A percentile compares a stretch with the other conserved stretches of the same genome.
Evolutionary conservation across 2,888 invertebrate species (phyloP).

Genomic region (Orgyia antiqua): DNA sequence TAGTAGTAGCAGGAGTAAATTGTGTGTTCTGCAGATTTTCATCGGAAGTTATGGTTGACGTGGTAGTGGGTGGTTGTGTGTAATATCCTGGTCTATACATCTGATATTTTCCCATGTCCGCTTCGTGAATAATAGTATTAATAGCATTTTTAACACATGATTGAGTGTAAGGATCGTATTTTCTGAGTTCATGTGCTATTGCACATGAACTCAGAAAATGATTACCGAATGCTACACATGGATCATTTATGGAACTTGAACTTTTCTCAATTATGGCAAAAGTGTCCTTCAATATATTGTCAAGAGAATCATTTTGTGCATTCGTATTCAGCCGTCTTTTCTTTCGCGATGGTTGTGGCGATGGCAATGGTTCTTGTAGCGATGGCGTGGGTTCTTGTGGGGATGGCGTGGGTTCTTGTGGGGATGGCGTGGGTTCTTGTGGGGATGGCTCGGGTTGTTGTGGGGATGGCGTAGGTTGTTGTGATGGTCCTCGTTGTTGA

Average conservation of each 20-base stretch:
- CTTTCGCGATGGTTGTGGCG: no score
- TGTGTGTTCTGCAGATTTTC: background rate
- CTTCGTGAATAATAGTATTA: conserved; percentile 1
- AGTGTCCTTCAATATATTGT: conserved; percentile 1
- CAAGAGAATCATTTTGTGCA: conserved; percentile 2
- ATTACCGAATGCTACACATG: conserved; percentile 9
- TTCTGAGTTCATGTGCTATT: conserved; percentile 6
- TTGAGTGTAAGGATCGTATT: conserved; percentile 7
- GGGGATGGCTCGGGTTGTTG: background rate
- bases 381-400: no score
- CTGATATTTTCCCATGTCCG: background rate
- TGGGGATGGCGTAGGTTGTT: background rate
- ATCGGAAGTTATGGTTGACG: background rate
- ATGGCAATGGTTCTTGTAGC: no score
- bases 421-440: background rate
- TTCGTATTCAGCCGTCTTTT: no score
- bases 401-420: background rate
- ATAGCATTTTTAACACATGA: conserved; percentile 8
- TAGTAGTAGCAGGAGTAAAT: background rate
- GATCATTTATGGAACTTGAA: background rate
- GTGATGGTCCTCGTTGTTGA: background rate
- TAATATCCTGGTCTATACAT: background rate
- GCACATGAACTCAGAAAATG: no score
- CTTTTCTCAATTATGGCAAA: background rate
- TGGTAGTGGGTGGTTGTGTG: background rate